A percentile compares a stretch with the other conserved stretches of the same genome.
Conservation (phyloP, 2,888 invertebrate genomes). For the Masnerella sp. region DNA sequence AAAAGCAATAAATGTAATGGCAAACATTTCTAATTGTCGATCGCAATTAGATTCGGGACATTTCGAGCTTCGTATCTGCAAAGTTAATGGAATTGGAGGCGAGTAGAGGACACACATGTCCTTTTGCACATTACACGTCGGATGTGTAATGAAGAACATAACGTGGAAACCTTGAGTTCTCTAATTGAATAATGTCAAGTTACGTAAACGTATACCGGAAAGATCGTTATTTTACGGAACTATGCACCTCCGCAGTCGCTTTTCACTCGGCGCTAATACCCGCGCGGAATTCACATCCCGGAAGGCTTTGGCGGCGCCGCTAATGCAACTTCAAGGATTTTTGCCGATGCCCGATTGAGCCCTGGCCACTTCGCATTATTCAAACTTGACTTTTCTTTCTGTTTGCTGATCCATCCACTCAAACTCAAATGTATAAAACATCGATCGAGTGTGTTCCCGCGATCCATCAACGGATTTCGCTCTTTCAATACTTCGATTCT, state of each 20-base stretch:
- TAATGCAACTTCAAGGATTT: constrained; percentile 59
- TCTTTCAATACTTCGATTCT: background rate
- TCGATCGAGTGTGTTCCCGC: constrained; percentile 22
- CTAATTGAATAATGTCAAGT: constrained; percentile 60
- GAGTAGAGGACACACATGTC: constrained; percentile 30
- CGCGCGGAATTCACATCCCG: constrained; percentile 55
- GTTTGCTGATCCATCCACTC: constrained; percentile 45
- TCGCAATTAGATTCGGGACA: background rate
- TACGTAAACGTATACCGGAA: constrained; percentile 60
- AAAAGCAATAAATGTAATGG: too few species aligned
- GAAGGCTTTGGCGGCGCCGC: constrained; percentile 41
- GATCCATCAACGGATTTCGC: constrained; percentile 17
- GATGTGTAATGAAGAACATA: constrained; percentile 48
- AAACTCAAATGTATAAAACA: constrained; percentile 48
- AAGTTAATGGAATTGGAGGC: constrained; percentile 23
- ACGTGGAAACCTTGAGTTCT: constrained; percentile 58
- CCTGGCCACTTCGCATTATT: constrained; percentile 48
- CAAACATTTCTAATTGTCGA: constrained; percentile 1
- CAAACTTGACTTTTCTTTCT: constrained; percentile 48
- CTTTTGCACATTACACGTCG: constrained; percentile 44
- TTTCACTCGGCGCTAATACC: constrained; percentile 54
- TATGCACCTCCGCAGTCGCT: constrained; percentile 50
- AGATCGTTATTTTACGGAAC: constrained; percentile 60
- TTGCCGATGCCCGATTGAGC: constrained; percentile 50
- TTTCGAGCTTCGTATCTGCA: constrained; percentile 2